These are phyloP conservation scores for Nephrotoma flavescens DNA, from an alignment of 2,888 invertebrate species.

Conservation along the genomic window DNA sequence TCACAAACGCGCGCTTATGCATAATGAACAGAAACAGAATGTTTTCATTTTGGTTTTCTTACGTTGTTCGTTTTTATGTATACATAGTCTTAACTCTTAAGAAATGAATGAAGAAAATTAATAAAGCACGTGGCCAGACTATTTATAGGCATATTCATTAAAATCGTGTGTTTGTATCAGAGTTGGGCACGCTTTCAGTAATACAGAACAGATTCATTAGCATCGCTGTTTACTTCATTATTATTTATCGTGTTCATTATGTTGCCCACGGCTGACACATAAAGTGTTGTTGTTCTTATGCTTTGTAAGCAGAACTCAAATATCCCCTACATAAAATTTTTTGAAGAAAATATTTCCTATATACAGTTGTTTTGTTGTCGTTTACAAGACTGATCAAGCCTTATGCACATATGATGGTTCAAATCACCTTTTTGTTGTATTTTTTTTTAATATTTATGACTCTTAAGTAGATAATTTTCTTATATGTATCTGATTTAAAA, in stretches of 20 bases:
- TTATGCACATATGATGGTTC: background rate
- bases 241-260: background rate
- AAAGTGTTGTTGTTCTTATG: background rate
- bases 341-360: background rate
- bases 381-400: background rate
- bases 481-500: background rate
- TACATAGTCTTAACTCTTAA: background rate
- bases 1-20: background rate
- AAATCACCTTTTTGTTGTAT: background rate
- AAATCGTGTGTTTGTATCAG: background rate
- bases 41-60: background rate
- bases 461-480: background rate
- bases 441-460: background rate
- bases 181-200: background rate
- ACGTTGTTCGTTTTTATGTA: background rate
- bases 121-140: background rate
- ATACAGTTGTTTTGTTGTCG: background rate
- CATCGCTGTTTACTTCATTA: background rate
- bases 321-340: background rate
- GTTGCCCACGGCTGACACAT: background rate
- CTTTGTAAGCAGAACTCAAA: background rate
- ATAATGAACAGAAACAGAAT: background rate
- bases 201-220: background rate
- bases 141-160: background rate
- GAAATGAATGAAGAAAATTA: background rate